Evolutionary conservation across 2,797 vertebrate genomes (phyloP).

Genomic region (Eulemur albifrons): DNA sequence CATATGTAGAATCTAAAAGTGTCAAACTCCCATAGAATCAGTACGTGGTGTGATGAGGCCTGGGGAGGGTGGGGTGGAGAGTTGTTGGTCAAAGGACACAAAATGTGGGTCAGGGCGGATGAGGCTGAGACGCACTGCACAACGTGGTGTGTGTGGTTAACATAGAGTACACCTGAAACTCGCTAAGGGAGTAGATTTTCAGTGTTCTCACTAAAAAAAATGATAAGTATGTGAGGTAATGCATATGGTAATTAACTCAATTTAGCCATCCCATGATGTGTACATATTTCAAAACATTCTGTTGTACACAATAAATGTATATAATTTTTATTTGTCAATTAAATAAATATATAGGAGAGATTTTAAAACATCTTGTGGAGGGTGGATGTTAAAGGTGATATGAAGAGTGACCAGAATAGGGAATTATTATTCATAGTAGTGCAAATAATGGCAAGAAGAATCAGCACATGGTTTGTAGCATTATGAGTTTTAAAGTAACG

Average conservation of each 20-base stretch:
- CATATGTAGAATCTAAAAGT: background rate
- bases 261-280: background rate
- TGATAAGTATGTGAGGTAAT: background rate
- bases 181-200: background rate
- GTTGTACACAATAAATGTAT: background rate
- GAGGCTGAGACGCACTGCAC: background rate
- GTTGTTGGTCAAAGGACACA: background rate
- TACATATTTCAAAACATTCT: background rate
- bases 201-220: background rate
- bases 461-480: fast-evolving
- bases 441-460: background rate
- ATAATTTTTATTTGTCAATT: background rate
- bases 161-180: background rate
- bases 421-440: background rate
- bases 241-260: background rate
- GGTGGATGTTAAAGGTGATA: background rate
- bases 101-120: background rate
- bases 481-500: background rate
- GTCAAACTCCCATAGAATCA: background rate
- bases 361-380: background rate
- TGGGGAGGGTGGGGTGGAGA: background rate
- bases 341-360: background rate
- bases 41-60: background rate
- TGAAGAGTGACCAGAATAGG: background rate
- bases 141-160: background rate